Evolutionary conservation across 2,113 vertebrate genomes (phyloP).

Genomic region (Phoenicopterus ruber): DNA sequence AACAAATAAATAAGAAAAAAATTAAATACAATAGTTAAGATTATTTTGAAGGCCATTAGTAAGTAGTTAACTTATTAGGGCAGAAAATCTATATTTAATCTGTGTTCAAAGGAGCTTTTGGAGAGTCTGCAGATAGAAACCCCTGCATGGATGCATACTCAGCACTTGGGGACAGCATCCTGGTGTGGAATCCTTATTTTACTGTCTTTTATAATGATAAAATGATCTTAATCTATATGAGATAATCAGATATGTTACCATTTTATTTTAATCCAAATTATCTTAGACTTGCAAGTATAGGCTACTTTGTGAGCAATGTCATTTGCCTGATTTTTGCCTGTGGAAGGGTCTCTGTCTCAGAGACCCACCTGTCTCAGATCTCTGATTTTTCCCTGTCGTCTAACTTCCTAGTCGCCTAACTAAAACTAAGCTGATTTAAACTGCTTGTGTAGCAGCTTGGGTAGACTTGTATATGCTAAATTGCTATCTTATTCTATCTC

Average conservation of each 20-base stretch:
- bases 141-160: accelerated
- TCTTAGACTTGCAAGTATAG: background rate
- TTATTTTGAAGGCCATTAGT: background rate
- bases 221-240: background rate
- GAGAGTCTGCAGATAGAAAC: background rate
- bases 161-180: background rate
- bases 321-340: background rate
- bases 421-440: background rate
- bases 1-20: background rate
- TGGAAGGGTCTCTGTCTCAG: background rate
- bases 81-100: background rate
- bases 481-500: background rate
- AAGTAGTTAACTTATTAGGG: background rate
- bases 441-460: background rate
- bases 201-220: background rate
- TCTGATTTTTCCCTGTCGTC: background rate
- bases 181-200: background rate
- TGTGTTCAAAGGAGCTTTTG: background rate
- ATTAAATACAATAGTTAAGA: background rate
- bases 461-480: background rate
- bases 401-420: background rate
- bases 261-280: background rate
- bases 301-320: background rate
- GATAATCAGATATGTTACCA: background rate
- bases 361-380: background rate